These are phyloP conservation scores for Monarcha castaneiventris DNA, from an alignment of 2,113 vertebrate species.

Conservation along the genomic window DNA sequence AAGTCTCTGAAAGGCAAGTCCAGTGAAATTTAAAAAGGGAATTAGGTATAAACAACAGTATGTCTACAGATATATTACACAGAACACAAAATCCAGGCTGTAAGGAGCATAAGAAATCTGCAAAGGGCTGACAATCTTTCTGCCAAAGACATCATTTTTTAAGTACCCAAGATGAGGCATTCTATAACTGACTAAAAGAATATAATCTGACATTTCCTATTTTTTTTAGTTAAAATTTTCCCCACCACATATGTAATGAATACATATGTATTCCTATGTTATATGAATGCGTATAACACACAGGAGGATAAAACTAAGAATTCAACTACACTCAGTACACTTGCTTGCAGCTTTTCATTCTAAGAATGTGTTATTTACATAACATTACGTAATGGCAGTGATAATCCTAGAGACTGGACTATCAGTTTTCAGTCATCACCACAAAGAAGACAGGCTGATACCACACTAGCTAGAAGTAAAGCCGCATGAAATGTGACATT, in stretches of 20 bases:
- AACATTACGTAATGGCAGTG: neutral
- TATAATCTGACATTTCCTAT: neutral
- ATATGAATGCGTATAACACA: neutral
- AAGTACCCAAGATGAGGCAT: neutral
- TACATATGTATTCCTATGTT: neutral
- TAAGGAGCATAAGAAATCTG: neutral
- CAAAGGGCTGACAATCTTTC: neutral
- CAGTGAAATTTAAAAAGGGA: neutral
- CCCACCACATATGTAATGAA: neutral
- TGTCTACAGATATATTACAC: neutral
- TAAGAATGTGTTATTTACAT: neutral
- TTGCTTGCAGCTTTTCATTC: neutral
- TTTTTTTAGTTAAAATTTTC: neutral
- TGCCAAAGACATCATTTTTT: neutral
- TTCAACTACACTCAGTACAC: neutral
- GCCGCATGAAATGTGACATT: neutral
- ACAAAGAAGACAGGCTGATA: neutral
- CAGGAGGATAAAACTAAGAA: neutral
- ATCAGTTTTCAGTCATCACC: neutral
- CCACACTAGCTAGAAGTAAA: neutral
- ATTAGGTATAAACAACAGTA: neutral
- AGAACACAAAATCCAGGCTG: neutral
- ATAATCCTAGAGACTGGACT: neutral
- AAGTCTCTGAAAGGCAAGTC: neutral
- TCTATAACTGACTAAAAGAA: neutral